These are phyloP conservation scores for Lissocephala sabroskyi DNA, from an alignment of 2,888 invertebrate genomes.

Conservation along the genomic window DNA sequence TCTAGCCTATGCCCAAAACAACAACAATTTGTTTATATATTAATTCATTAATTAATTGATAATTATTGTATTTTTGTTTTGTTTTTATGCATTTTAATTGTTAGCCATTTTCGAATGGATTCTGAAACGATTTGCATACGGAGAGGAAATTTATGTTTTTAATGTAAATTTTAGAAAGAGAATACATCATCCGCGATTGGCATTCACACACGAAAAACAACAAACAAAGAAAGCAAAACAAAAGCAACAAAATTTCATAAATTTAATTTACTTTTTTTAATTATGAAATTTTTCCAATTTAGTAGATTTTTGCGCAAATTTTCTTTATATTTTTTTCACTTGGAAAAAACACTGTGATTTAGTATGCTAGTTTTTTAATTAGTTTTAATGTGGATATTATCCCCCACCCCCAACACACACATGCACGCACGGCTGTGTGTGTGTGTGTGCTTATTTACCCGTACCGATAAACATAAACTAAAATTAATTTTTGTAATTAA, in stretches of 20 bases:
- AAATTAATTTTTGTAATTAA: slow-evolving; percentile 48
- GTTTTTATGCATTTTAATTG: no score
- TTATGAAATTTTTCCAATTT: slow-evolving; percentile 9
- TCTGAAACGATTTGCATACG: no score
- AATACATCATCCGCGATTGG: slow-evolving; percentile 1
- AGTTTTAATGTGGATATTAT: slow-evolving; percentile 56
- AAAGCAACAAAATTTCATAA: not conserved
- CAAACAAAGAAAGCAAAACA: slow-evolving; percentile 4
- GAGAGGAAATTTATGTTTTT: slow-evolving; percentile 38
- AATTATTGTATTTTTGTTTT: slow-evolving; percentile 13
- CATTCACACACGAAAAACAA: slow-evolving; percentile 4
- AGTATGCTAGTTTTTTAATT: slow-evolving; percentile 69
- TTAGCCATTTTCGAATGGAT: no score
- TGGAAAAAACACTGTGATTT: slow-evolving; percentile 67
- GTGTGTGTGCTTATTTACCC: slow-evolving; percentile 36
- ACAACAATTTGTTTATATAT: slow-evolving; percentile 50
- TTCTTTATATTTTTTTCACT: slow-evolving; percentile 53
- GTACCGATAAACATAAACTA: slow-evolving; percentile 31
- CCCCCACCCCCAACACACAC: no score
- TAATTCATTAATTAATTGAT: slow-evolving; percentile 5
- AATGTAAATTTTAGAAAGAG: slow-evolving; percentile 49
- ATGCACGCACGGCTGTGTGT: no score
- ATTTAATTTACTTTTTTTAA: no score
- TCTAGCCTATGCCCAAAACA: no score
- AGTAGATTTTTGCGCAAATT: slow-evolving; percentile 48